Base-by-base conservation (phyloP, 2,888 invertebrate genomes). In the Barypeithes pellucidus region DNA sequence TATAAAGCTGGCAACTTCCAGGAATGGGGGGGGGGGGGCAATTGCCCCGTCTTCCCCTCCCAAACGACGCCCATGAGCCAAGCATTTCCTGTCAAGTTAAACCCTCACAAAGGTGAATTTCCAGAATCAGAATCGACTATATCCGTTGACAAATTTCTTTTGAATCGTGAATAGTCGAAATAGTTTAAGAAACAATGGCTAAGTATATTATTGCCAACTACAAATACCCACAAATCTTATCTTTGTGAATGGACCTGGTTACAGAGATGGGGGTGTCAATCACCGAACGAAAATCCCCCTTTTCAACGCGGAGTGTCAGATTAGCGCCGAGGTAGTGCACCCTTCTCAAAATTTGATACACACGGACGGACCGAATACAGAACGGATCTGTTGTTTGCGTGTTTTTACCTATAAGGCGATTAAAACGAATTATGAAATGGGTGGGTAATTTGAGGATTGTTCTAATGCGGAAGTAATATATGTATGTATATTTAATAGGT, bases 211-310 rank as follows among this genome's bases (percentile, higher is more conserved):
- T 63, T 63, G 29, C 63, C 52, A 39, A 50, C 47, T 50, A 61
- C 50, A 68, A 68, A 61, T 65, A 33, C 67, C 65, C 70, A 67
- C 54, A 74, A 74, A 70, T 60, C 62, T 63, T 52, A 71, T 74
- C 66, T 71, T 47, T 39, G 24, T 68, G 73, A 73, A 68, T 73
- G 67, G 59, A 63, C 68, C 24, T 50, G 57, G 72, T 45, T 72
- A 61, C 20, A 43, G 67, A 60, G 67, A 67, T 67, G 70, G 75
- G 71, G 75, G 75, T 75, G 75, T 75, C 75, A 75, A 75, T 75
- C 75, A 75, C 67, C 16, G 36, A 62, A 43, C 45, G 24, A 71
- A 75, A 75, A n/a, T n/a, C 36, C 71, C 71, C 54, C 70, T 65
- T 73, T 73, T 73, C 73, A 70, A 73, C 73, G 43, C 73, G 54